phyloP scores from a whole-genome alignment of 2,888 invertebrate genomes.

The Cybosia mesomella region DNA sequence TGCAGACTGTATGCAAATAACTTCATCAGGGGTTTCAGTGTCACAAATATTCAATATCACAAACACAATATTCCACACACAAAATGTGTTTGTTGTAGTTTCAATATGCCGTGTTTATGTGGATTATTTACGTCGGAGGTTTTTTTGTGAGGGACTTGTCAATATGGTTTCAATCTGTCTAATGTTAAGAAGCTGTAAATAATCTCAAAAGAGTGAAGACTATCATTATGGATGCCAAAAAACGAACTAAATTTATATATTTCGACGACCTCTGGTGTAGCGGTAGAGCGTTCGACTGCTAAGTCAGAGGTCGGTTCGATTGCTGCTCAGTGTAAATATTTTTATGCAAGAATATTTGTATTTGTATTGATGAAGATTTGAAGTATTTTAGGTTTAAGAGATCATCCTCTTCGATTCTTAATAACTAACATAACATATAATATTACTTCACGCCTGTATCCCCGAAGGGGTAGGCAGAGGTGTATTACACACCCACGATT shows the following conservation, averaged over 20 bases:
- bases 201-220: not conserved
- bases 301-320: no score
- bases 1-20: constrained; percentile 6
- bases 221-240: no score
- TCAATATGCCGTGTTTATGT: not conserved
- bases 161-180: not conserved
- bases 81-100: not conserved
- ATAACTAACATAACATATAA: no score
- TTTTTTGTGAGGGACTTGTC: not conserved
- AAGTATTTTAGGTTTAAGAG: no score
- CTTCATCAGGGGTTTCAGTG: not conserved
- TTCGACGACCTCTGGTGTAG: not conserved
- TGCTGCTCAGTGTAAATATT: not conserved
- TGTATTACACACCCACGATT: no score
- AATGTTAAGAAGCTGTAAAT: not conserved
- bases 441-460: no score
- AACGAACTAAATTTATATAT: not conserved
- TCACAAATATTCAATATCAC: constrained; percentile 4
- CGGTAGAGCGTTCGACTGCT: no score
- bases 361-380: not conserved
- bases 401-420: no score
- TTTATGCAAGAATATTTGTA: not conserved
- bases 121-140: not conserved
- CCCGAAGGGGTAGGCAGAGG: no score
- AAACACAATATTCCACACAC: not conserved